Conservation (phyloP, 1,140 invertebrate genomes). For the Chrysoperla carnea region DNA sequence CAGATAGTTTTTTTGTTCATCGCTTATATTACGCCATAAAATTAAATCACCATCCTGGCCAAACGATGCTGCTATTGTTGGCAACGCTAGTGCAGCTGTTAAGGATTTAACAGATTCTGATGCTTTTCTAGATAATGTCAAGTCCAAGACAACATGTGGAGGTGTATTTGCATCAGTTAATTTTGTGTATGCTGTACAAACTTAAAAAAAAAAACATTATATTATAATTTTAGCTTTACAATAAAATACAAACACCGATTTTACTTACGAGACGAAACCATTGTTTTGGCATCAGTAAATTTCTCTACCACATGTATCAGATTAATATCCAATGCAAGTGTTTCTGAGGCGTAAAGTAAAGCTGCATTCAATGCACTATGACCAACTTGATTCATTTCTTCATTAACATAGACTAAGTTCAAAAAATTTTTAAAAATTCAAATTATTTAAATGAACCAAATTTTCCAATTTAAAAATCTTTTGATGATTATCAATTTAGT, state of each 20-base stretch:
- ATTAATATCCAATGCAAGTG: constrained; percentile 43
- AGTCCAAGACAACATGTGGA: constrained; percentile 64
- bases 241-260: not conserved
- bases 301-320: constrained; percentile 39
- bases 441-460: no score
- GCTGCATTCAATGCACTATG: constrained; percentile 44
- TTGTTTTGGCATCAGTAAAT: constrained; percentile 41
- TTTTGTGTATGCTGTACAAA: constrained; percentile 48
- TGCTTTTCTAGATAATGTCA: constrained; percentile 52
- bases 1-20: constrained; percentile 49
- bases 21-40: constrained; percentile 53
- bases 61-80: constrained; percentile 67
- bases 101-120: constrained; percentile 73
- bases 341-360: constrained; percentile 42
- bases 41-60: constrained; percentile 64
- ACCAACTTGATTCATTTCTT: constrained; percentile 47
- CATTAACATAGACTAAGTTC: constrained; percentile 54
- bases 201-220: constrained; percentile 23
- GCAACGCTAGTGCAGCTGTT: constrained; percentile 54
- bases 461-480: no score
- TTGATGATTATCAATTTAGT: no score
- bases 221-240: not conserved
- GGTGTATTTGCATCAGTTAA: constrained; percentile 37
- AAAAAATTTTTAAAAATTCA: no score
- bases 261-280: constrained; percentile 40